A percentile compares a stretch with the other conserved stretches of the same genome.
These are phyloP conservation scores for Laothoe populi DNA, from an alignment of 2,888 invertebrate species.

Conservation along the genomic window DNA sequence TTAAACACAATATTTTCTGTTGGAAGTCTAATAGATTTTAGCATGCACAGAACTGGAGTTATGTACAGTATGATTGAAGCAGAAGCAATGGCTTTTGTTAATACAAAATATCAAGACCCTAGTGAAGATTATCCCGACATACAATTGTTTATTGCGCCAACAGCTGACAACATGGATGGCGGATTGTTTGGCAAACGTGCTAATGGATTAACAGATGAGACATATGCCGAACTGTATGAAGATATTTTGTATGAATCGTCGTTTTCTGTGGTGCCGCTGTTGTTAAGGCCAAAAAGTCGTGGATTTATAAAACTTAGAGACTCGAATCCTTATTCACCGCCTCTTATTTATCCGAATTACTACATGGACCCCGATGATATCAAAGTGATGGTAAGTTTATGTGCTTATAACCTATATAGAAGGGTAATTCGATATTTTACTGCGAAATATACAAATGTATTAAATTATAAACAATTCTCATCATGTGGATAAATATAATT, in stretches of 20 bases:
- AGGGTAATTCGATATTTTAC: too few relatives aligned
- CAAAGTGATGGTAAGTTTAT: slow-evolving; percentile 86
- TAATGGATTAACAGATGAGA: slow-evolving; percentile 87
- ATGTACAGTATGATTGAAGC: slow-evolving; percentile 91
- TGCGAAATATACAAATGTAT: too few relatives aligned
- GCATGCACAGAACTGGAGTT: slow-evolving; percentile 85
- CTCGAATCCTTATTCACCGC: slow-evolving; percentile 88
- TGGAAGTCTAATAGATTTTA: slow-evolving; percentile 86
- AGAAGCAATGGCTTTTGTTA: slow-evolving; percentile 92
- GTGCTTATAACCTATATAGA: not conserved
- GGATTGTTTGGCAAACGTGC: slow-evolving; percentile 89
- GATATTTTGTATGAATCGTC: slow-evolving; percentile 88
- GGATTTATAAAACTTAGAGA: slow-evolving; percentile 89
- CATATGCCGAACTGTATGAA: slow-evolving; percentile 89
- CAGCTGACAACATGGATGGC: slow-evolving; percentile 91
- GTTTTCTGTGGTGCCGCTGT: slow-evolving; percentile 87
- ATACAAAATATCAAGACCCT: slow-evolving; percentile 88
- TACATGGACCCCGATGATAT: slow-evolving; percentile 89
- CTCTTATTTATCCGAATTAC: slow-evolving; percentile 95
- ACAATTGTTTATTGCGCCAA: slow-evolving; percentile 90
- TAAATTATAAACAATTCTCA: too few relatives aligned
- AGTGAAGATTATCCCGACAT: slow-evolving; percentile 91
- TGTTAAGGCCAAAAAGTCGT: slow-evolving; percentile 90
- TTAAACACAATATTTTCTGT: slow-evolving; percentile 87
- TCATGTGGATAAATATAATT: too few relatives aligned